Evolutionary conservation across 2,113 vertebrate species (phyloP).

Genomic region (Leptobrachium leishanense): DNA sequence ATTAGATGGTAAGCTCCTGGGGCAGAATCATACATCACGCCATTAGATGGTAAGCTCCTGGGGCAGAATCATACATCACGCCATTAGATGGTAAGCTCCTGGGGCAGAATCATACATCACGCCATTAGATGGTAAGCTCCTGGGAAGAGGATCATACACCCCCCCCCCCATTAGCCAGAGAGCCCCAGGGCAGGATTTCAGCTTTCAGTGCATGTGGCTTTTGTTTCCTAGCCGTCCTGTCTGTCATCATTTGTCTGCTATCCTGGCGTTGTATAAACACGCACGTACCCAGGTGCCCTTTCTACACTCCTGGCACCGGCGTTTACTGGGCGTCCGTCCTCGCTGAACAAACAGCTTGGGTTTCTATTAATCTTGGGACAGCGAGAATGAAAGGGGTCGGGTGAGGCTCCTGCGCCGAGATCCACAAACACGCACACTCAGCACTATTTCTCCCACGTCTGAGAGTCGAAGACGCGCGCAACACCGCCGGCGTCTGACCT

Average conservation of each 20-base stretch:
- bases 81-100: no score
- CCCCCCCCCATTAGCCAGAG: no score
- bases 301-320: not conserved
- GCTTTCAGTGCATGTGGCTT: not conserved
- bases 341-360: conserved; percentile 30
- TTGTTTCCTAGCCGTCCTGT: not conserved
- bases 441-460: conserved; percentile 29
- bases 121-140: no score
- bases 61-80: no score
- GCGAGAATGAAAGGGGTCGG: conserved; percentile 40
- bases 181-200: not conserved
- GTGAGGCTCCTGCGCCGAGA: no score
- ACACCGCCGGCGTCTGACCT: not conserved
- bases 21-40: not conserved
- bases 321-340: not conserved
- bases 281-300: not conserved
- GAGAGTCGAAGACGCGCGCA: no score
- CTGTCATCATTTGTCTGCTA: no score
- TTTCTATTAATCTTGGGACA: conserved; percentile 52
- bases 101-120: no score
- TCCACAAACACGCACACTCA: conserved; percentile 21
- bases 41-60: not conserved
- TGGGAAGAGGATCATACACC: no score
- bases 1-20: no score
- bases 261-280: not conserved